Conservation (phyloP, 1,140 invertebrate species). For the Chionoecetes opilio region DNA sequence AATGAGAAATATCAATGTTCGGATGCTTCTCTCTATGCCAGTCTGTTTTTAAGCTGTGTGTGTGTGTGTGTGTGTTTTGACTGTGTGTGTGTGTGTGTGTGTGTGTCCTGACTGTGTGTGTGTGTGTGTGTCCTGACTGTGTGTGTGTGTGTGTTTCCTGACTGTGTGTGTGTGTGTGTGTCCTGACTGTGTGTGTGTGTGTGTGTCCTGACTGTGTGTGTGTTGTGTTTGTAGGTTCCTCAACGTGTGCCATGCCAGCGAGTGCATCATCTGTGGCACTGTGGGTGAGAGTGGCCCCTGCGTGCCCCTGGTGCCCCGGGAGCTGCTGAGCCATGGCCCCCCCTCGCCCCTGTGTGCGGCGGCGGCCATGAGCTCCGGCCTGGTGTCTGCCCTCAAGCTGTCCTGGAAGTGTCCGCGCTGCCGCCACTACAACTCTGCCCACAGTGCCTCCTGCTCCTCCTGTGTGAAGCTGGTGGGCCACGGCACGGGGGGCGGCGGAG, state of each 20-base stretch:
- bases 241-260: conserved; percentile 74
- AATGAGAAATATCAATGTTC: too few relatives aligned
- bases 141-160: too few relatives aligned
- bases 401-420: conserved; percentile 75
- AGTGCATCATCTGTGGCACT: conserved; percentile 74
- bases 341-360: conserved; percentile 59
- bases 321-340: conserved; percentile 76
- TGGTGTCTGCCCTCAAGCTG: conserved; percentile 63
- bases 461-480: conserved; percentile 74
- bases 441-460: conserved; percentile 74
- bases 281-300: conserved; percentile 43
- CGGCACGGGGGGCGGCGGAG: conserved; percentile 47
- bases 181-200: too few relatives aligned
- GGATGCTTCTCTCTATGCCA: too few relatives aligned
- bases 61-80: conserved; percentile 43
- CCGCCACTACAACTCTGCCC: conserved; percentile 75
- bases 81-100: conserved; percentile 36
- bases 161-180: too few relatives aligned
- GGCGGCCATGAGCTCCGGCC: conserved; percentile 75
- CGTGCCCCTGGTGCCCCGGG: conserved; percentile 69
- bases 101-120: too few relatives aligned
- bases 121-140: too few relatives aligned
- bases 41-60: too few relatives aligned
- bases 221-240: conserved; percentile 59
- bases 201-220: too few relatives aligned